These are phyloP conservation scores for Tiliacea aurago DNA, from an alignment of 2,888 invertebrate species.

Conservation along the genomic window DNA sequence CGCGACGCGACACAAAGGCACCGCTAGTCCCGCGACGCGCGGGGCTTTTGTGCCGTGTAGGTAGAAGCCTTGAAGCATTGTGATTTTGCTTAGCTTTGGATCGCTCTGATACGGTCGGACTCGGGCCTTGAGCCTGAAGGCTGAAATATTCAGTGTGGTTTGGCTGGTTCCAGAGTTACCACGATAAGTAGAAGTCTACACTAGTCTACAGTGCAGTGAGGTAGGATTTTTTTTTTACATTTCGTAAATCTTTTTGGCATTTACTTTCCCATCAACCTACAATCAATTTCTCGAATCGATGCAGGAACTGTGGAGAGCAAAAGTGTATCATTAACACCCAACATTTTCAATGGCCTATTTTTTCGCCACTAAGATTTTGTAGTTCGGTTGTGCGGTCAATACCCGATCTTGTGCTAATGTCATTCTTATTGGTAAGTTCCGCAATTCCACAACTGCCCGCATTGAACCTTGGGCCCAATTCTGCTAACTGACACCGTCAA, in stretches of 20 bases:
- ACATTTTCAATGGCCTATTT: not conserved
- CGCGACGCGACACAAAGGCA: no score
- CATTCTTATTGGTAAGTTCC: conserved; percentile 16
- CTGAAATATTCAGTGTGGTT: conserved; percentile 23
- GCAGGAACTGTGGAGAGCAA: not conserved
- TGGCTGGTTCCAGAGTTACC: not conserved
- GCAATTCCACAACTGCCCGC: conserved; percentile 5
- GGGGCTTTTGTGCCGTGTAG: no score
- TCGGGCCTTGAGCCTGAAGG: not conserved
- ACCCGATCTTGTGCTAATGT: not conserved
- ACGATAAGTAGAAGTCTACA: not conserved
- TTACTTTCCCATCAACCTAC: not conserved
- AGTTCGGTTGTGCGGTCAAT: conserved; percentile 11
- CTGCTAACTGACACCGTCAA: conserved; percentile 50
- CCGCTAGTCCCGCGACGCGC: no score
- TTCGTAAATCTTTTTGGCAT: not conserved
- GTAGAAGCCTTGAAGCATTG: no score
- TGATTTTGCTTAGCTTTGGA: not conserved
- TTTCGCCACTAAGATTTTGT: not conserved
- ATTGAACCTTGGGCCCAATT: conserved; percentile 51
- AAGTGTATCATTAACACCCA: not conserved
- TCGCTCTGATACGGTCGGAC: not conserved
- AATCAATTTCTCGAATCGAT: not conserved
- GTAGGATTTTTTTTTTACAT: not conserved
- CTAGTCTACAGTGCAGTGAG: not conserved